Evolutionary conservation across 2,797 vertebrate species (phyloP).

Genomic region (Hydrophis major): DNA sequence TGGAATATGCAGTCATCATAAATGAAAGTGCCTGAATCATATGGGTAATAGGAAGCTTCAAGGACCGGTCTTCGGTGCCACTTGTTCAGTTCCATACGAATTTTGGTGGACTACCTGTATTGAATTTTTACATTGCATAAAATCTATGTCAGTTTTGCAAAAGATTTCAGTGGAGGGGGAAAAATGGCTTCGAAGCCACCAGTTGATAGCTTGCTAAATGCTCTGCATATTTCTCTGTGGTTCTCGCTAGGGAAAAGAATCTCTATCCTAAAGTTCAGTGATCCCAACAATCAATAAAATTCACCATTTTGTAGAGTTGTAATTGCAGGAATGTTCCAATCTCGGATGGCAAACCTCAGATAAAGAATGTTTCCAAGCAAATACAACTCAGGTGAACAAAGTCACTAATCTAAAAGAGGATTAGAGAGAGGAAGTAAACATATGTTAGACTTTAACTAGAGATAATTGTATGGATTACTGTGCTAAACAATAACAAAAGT

Average conservation of each 20-base stretch:
- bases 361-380: too few relatives aligned
- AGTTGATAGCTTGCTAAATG: conserved; percentile 33
- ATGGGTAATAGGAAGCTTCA: neutral
- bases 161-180: neutral
- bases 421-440: too few relatives aligned
- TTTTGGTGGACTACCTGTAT: neutral
- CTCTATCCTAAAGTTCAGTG: conserved; percentile 35
- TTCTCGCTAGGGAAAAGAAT: conserved; percentile 38
- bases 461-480: too few relatives aligned
- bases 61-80: neutral
- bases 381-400: too few relatives aligned
- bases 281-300: conserved; percentile 48
- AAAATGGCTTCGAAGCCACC: conserved; percentile 15
- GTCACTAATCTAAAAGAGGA: too few relatives aligned
- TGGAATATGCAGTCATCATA: neutral
- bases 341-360: too few relatives aligned
- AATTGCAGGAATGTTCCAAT: too few relatives aligned
- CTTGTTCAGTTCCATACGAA: neutral
- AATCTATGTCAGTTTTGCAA: neutral
- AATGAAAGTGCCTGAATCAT: neutral
- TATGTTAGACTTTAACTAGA: too few relatives aligned
- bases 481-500: too few relatives aligned
- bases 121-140: neutral
- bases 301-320: conserved; percentile 16
- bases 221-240: conserved; percentile 29